Conservation (phyloP, 2,888 invertebrate species). For the Salpingus planirostris region DNA sequence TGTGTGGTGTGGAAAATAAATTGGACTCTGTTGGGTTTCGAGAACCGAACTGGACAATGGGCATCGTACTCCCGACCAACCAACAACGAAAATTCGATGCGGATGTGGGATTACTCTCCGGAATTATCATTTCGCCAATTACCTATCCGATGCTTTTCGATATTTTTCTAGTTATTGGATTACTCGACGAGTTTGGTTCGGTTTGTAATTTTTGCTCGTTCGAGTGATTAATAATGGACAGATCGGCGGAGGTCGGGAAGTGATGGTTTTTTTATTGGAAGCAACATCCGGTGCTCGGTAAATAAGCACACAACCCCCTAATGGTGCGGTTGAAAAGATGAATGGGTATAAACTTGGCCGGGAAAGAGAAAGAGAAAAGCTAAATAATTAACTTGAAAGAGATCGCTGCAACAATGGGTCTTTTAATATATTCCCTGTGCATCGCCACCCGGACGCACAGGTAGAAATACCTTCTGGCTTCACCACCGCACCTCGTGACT, state of each 20-base stretch:
- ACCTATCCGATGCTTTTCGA: too few species aligned
- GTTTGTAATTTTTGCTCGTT: too few species aligned
- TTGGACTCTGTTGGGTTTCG: too few species aligned
- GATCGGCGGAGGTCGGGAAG: neutral
- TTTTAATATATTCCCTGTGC: constrained; percentile 14
- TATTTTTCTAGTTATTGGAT: too few species aligned
- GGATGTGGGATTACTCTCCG: too few species aligned
- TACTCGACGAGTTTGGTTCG: too few species aligned
- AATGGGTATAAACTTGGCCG: constrained; percentile 15
- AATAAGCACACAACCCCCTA: constrained; percentile 15
- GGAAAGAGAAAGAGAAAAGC: constrained; percentile 13
- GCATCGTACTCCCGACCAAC: too few species aligned
- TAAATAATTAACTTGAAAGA: constrained; percentile 17
- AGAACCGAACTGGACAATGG: too few species aligned
- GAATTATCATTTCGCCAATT: too few species aligned
- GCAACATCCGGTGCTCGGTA: constrained; percentile 13
- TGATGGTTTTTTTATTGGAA: constrained; percentile 10
- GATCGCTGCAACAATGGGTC: constrained; percentile 9
- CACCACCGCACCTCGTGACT: too few species aligned
- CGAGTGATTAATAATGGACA: neutral
- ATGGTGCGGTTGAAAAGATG: constrained; percentile 21
- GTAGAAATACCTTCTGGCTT: constrained; percentile 18
- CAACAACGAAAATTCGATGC: too few species aligned
- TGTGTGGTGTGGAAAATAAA: too few species aligned
- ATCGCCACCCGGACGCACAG: constrained; percentile 21